These are phyloP conservation scores for Plebejus argus DNA, from an alignment of 2,888 invertebrate species.

Conservation along the genomic window DNA sequence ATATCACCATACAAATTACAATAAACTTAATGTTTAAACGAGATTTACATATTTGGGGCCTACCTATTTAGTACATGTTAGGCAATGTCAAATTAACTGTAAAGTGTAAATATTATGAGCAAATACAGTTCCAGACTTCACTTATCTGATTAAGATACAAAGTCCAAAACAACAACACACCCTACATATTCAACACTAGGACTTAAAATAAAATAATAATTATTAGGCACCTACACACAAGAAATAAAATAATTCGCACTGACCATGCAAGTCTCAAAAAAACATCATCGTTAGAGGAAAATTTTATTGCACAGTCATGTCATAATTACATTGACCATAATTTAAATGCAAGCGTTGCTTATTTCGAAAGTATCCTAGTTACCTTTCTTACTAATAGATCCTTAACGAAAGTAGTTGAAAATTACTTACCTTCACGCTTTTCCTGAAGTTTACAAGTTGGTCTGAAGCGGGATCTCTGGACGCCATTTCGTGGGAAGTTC, in stretches of 20 bases:
- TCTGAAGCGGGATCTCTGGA: slow-evolving; percentile 82
- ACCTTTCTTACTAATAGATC: not conserved
- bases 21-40: no score
- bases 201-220: not conserved
- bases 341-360: not conserved
- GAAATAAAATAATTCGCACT: not conserved
- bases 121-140: slow-evolving; percentile 1
- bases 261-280: not conserved
- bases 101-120: no score
- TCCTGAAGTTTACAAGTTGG: slow-evolving; percentile 83
- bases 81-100: not conserved
- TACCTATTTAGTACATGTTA: not conserved
- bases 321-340: not conserved
- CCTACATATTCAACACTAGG: not conserved
- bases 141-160: slow-evolving; percentile 30
- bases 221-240: not conserved
- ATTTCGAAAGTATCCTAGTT: not conserved
- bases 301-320: slow-evolving; percentile 4
- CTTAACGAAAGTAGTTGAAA: not conserved
- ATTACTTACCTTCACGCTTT: slow-evolving; percentile 78
- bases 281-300: not conserved
- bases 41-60: not conserved
- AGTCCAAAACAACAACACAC: slow-evolving; percentile 33
- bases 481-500: slow-evolving; percentile 57
- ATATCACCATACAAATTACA: no score